These are phyloP conservation scores for Mastomys natalensis DNA, from an alignment of 2,113 vertebrate genomes.

Conservation along the genomic window DNA sequence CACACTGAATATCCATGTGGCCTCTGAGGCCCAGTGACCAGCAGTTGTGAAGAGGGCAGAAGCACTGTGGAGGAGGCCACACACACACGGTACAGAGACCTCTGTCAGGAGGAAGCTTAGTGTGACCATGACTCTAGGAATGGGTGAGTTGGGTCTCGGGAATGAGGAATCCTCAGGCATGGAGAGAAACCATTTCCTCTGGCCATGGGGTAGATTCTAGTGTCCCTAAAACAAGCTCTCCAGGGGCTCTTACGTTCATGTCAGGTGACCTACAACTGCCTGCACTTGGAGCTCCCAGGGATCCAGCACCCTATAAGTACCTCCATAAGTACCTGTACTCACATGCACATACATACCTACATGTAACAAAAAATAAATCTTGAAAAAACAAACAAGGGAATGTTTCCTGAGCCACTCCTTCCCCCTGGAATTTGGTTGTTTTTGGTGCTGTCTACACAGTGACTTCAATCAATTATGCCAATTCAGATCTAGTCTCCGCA, in stretches of 20 bases:
- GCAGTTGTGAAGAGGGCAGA: background rate
- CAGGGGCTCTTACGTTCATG: background rate
- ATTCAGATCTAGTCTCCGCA: too few species aligned
- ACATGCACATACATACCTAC: background rate
- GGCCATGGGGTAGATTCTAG: background rate
- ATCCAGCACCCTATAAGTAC: background rate
- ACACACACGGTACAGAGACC: too few species aligned
- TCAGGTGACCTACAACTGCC: background rate
- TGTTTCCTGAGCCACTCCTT: background rate
- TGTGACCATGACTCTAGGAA: background rate
- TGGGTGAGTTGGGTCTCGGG: background rate
- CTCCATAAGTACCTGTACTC: background rate
- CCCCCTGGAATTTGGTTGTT: rapidly evolving
- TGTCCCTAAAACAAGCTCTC: background rate
- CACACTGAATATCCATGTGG: too few species aligned
- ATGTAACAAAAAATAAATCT: background rate
- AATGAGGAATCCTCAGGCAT: background rate
- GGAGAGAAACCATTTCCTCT: background rate
- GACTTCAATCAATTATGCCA: too few species aligned
- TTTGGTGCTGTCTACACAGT: background rate
- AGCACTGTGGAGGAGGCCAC: background rate
- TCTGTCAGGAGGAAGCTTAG: background rate
- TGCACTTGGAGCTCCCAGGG: background rate
- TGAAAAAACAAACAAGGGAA: background rate
- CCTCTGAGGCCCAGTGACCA: background rate